Evolutionary conservation across 2,888 invertebrate species (phyloP).

Genomic region (Hirtodrosophila trivittata): DNA sequence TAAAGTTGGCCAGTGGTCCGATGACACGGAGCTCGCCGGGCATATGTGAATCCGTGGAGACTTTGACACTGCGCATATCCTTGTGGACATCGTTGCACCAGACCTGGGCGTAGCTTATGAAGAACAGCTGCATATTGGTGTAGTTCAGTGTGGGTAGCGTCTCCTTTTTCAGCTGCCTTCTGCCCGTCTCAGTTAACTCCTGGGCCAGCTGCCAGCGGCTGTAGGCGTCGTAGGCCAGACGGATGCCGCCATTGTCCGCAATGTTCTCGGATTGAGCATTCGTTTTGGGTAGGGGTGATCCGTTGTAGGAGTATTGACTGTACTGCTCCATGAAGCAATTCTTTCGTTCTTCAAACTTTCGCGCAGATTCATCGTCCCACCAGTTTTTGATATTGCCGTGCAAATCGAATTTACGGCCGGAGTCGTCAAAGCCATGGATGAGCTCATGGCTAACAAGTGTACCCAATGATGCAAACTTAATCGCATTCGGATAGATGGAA

Average conservation of each 20-base stretch:
- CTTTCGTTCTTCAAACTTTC: constrained; percentile 60
- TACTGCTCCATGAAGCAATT: constrained; percentile 79
- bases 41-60: constrained; percentile 64
- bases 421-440: constrained; percentile 80
- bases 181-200: constrained; percentile 18
- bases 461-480: constrained; percentile 77
- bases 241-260: constrained; percentile 82
- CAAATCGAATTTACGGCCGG: constrained; percentile 75
- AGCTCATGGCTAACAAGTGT: constrained; percentile 78
- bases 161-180: constrained; percentile 53
- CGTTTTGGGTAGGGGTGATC: constrained; percentile 50
- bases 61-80: constrained; percentile 27
- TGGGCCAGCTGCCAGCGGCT: constrained; percentile 63
- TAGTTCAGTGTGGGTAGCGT: constrained; percentile 71
- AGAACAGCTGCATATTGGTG: constrained; percentile 79
- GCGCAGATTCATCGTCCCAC: constrained; percentile 75
- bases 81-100: constrained; percentile 78
- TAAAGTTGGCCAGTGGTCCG: constrained; percentile 76
- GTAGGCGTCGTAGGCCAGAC: constrained; percentile 80
- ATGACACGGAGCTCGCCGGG: constrained; percentile 74
- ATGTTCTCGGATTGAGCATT: constrained; percentile 77
- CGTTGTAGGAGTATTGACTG: constrained; percentile 63
- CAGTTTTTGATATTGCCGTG: constrained; percentile 71
- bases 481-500: constrained; percentile 71
- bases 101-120: constrained; percentile 80